Evolutionary conservation across 1,140 invertebrate species (phyloP).

Genomic region (Periplaneta americana): DNA sequence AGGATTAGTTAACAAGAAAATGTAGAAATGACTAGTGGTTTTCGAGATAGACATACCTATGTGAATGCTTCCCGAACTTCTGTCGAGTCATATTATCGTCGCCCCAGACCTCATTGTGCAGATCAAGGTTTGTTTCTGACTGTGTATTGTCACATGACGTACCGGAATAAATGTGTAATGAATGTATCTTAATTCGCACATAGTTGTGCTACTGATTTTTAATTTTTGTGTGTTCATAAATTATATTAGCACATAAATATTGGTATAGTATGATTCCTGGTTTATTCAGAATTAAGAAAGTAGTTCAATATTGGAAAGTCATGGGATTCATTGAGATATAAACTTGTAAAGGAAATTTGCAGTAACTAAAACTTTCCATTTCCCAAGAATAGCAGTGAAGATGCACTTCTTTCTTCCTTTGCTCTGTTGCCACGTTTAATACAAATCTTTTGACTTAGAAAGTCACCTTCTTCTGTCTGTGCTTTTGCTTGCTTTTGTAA

Average conservation of each 20-base stretch:
- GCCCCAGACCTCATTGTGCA: constrained; percentile 11
- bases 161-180: background rate
- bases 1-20: background rate
- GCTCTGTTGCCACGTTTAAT: too few relatives aligned
- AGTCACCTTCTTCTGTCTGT: too few relatives aligned
- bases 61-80: constrained; percentile 3
- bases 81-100: constrained; percentile 1
- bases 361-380: background rate
- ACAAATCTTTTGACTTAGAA: too few relatives aligned
- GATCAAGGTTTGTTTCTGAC: constrained; percentile 9
- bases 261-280: background rate
- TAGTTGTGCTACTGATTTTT: background rate
- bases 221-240: background rate
- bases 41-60: background rate
- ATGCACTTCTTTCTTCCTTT: too few relatives aligned
- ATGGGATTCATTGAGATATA: background rate
- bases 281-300: background rate
- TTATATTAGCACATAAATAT: background rate
- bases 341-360: background rate
- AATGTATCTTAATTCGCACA: background rate
- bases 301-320: background rate
- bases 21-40: constrained; percentile 7
- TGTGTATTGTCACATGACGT: background rate
- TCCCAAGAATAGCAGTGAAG: background rate
- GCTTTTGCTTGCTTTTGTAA: too few relatives aligned